phyloP scores from a whole-genome alignment of 2,888 invertebrate species.

The Deroplatys truncata region DNA sequence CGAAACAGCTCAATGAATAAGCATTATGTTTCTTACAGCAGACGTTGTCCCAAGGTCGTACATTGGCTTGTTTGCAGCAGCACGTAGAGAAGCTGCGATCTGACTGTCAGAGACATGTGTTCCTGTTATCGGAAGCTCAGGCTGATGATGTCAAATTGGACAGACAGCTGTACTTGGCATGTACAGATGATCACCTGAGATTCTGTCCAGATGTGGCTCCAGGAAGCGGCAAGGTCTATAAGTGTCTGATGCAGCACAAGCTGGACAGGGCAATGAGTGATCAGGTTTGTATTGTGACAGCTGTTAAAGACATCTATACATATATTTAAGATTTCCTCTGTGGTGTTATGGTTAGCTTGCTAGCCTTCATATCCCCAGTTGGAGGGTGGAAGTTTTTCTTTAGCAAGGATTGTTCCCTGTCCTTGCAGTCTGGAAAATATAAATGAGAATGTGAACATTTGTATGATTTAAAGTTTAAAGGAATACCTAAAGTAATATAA shows the following conservation, averaged over 20 bases:
- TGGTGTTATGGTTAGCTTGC: no score
- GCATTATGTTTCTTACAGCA: slow-evolving; percentile 20
- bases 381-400: no score
- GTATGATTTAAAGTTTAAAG: no score
- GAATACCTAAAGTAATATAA: no score
- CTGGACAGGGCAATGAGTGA: slow-evolving; percentile 58
- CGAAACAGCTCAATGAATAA: neutral
- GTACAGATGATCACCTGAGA: slow-evolving; percentile 74
- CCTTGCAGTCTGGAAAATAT: no score
- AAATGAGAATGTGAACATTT: no score
- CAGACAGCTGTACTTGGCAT: slow-evolving; percentile 83
- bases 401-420: no score
- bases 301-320: no score
- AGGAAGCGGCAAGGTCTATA: slow-evolving; percentile 80
- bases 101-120: slow-evolving; percentile 74
- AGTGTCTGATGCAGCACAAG: slow-evolving; percentile 83
- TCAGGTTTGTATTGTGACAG: neutral
- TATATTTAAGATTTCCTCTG: no score
- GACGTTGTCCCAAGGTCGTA: slow-evolving; percentile 68
- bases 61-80: slow-evolving; percentile 77
- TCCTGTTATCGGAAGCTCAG: slow-evolving; percentile 83
- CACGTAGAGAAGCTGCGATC: slow-evolving; percentile 58
- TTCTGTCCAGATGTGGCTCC: slow-evolving; percentile 72
- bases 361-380: no score
- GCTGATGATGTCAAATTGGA: slow-evolving; percentile 85